Percentiles rank a stretch among this genome's conserved stretches.
Evolutionary conservation across 2,113 vertebrate species (phyloP).

Genomic region (Pseudorhombus dupliciocellatus): DNA sequence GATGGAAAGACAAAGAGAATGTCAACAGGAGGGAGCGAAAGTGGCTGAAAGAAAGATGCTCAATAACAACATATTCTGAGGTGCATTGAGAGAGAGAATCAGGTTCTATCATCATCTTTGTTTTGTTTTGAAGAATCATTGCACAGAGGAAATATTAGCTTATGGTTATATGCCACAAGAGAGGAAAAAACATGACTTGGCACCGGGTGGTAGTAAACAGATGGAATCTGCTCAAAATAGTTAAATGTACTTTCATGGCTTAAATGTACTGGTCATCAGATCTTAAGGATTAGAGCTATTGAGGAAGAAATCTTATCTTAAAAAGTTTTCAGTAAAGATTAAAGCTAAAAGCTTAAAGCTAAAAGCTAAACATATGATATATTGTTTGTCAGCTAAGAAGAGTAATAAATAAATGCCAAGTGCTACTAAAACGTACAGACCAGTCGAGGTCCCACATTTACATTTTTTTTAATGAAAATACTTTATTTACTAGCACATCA

Average conservation of each 20-base stretch:
- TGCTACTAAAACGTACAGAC: constrained; percentile 4
- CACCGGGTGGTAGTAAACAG: background rate
- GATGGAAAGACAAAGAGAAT: constrained; percentile 13
- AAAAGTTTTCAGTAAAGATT: background rate
- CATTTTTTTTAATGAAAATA: background rate
- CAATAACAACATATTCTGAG: background rate
- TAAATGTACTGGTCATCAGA: background rate
- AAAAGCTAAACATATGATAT: background rate
- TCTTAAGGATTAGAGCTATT: background rate
- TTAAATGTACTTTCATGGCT: background rate
- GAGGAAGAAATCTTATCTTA: background rate
- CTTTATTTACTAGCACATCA: background rate
- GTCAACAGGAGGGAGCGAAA: constrained; percentile 12
- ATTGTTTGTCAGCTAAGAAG: background rate
- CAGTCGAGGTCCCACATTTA: background rate
- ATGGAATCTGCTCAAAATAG: background rate
- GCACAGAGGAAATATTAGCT: background rate
- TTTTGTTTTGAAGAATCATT: background rate
- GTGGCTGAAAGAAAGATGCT: background rate
- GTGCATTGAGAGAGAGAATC: background rate
- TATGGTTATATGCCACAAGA: background rate
- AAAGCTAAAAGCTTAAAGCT: background rate
- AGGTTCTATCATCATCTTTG: background rate
- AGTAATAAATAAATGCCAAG: background rate
- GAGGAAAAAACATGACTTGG: background rate